Base-by-base conservation (phyloP, 2,113 vertebrate species). In the Alethe diademata region DNA sequence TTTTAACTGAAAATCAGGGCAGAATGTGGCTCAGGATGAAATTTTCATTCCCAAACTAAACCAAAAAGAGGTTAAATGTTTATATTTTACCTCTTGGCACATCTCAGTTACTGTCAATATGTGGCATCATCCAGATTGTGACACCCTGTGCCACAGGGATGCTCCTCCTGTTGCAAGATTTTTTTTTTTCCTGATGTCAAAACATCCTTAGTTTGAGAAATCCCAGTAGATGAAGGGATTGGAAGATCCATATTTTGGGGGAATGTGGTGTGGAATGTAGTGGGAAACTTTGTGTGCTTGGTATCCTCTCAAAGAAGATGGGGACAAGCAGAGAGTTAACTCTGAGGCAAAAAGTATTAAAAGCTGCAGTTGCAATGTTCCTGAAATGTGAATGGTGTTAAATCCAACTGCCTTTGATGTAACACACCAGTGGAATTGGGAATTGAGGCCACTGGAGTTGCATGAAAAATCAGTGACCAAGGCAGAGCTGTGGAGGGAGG, bases 401-500 rank as follows among this genome's bases (percentile, higher is more conserved):
- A 81, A 90, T 78, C 78, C 80, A 40, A 1, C 24, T 29, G 61
- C 7, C 86, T 78, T 90, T 88, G 88, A 61, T 90, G 82, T 86
- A 4, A 13, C 35, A 64, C 78, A 54, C 26, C 29, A 9, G 35
- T 54, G 79, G 70, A 85, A 90, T 72, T 47, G 53, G 91, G 82
- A 72, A 66, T 56, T 19, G 78, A 92, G 67, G 66, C 36, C 45
- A 2, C 50, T 72, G 88, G 62, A 71, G 43, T 6, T 25, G 53
- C 62, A n/a, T 71, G 66, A 18, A 35, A 54, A 72, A 60, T 35
- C 29, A 26, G 72, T 13, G 91, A 36, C 18, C 57, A 5, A n/a
- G 3, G 4, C 0, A 1, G 28, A 6, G 28, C n/a, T 8, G 16
- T 0, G n/a, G 31, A 23, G 61, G n/a, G 33, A 36, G 33, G 35